Base-by-base conservation (phyloP, 2,797 vertebrate species). In the Sciurus carolinensis region DNA sequence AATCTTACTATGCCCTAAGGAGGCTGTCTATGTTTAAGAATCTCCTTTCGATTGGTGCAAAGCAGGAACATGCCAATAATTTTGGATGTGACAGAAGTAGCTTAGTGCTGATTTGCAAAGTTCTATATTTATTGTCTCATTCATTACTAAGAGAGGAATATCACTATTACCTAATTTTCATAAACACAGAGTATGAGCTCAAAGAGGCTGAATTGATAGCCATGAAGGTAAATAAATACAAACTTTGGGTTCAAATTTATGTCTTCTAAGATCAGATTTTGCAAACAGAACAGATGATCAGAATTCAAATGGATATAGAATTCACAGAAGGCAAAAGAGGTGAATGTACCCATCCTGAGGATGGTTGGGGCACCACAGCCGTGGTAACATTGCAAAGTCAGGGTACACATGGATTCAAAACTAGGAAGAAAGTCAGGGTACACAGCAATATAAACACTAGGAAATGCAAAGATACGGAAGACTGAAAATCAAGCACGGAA, bases 1-100 rank as follows among this genome's bases (percentile, higher is more conserved):
- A 83, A 17, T 52, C 44, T 92, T 54, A 62, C 7, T 69, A 75
- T 3, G 36, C 17, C 69, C 77, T 82, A 13, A 80, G 62, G 39
- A 90, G n/a, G 42, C 66, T 91, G 92, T 86, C 62, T 84, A 24
- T 67, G 36, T 90, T 85, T 82, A 86, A 72, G 33, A 92, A 62
- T 2, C 1, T 72, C 13, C 81, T 95, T 72, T 80, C 2, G 1
- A 42, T 36, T 66, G 20, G 50, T 71, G 12, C 75, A 79, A 90
- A 86, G 26, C 52, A 84, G 26, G 30, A 30, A 59, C 30, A 57
- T 17, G 20, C 36, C 50, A 87, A 26, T 64, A 64, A 90, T 87
- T 95, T 54, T 47, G 10, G 22, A 79, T 17, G 52, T 28, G 39
- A n/a, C 42, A 87, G 57, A 83, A 90, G 33, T 0, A 67, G 13